These are phyloP conservation scores for Cheilosia impressa DNA, from an alignment of 2,888 invertebrate genomes.

Conservation along the genomic window DNA sequence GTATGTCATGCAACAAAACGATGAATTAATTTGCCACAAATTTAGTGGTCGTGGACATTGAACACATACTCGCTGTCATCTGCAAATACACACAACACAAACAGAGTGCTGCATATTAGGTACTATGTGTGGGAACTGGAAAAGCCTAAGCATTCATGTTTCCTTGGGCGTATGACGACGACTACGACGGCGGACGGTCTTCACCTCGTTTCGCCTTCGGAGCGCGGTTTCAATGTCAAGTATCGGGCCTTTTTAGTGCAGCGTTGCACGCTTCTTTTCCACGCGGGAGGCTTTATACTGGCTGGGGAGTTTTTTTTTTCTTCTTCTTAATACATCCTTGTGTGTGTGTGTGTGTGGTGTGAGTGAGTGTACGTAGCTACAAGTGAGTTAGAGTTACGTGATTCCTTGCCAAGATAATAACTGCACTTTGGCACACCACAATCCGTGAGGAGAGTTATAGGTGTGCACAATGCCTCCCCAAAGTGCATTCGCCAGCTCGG, in stretches of 20 bases:
- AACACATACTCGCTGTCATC: constrained; percentile 26
- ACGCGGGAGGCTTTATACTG: constrained; percentile 9
- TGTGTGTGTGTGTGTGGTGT: constrained; percentile 1
- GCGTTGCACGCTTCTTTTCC: constrained; percentile 51
- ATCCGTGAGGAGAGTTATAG: constrained; percentile 75
- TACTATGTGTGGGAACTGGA: not conserved
- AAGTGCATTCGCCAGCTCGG: constrained; percentile 49
- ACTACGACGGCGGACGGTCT: constrained; percentile 43
- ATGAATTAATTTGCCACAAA: constrained; percentile 72
- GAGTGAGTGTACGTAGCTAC: constrained; percentile 12
- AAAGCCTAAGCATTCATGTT: constrained; percentile 61
- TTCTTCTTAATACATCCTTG: not conserved
- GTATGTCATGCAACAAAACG: constrained; percentile 60
- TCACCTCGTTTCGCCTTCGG: constrained; percentile 59
- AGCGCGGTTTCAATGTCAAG: constrained; percentile 69
- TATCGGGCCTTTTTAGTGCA: constrained; percentile 65
- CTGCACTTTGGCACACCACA: constrained; percentile 78
- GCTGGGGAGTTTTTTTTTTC: no score
- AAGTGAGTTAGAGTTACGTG: constrained; percentile 63
- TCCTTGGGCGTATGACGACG: constrained; percentile 13
- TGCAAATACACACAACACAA: not conserved
- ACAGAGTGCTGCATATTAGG: constrained; percentile 5
- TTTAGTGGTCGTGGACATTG: constrained; percentile 67
- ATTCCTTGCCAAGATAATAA: constrained; percentile 76
- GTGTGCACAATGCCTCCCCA: constrained; percentile 49